These are phyloP conservation scores for Marasmarcha lunaedactyla DNA, from an alignment of 2,888 invertebrate genomes.

Conservation along the genomic window DNA sequence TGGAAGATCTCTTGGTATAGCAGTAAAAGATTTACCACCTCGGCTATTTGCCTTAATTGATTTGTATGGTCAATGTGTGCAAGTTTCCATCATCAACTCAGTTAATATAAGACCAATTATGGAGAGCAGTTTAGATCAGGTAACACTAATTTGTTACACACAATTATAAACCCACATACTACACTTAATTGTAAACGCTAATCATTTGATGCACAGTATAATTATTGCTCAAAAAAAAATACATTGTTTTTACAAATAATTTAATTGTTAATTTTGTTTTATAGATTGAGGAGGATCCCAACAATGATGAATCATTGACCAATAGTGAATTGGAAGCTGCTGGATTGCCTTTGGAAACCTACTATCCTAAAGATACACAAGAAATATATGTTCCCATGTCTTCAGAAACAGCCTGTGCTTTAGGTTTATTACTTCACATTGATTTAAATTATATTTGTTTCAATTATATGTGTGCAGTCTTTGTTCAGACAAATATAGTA, in stretches of 20 bases:
- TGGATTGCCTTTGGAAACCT: slow-evolving; percentile 19
- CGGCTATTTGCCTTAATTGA: slow-evolving; percentile 93
- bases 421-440: too few relatives aligned
- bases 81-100: slow-evolving; percentile 73
- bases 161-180: too few relatives aligned
- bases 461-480: too few relatives aligned
- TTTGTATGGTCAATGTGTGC: slow-evolving; percentile 94
- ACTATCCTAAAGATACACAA: slow-evolving; percentile 22
- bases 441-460: too few relatives aligned
- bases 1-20: slow-evolving; percentile 89
- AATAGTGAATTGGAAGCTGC: slow-evolving; percentile 31
- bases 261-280: slow-evolving; percentile 4
- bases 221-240: neutral
- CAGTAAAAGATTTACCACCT: slow-evolving; percentile 81
- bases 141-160: too few relatives aligned
- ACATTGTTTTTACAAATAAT: neutral
- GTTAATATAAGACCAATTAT: slow-evolving; percentile 33
- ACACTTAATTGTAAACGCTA: too few relatives aligned
- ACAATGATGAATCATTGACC: slow-evolving; percentile 40
- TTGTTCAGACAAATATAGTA: too few relatives aligned
- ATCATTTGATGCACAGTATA: too few relatives aligned
- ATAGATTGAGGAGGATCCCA: slow-evolving; percentile 39
- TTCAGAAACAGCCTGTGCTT: slow-evolving; percentile 32
- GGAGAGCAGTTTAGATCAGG: slow-evolving; percentile 40
- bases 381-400: slow-evolving; percentile 33